Conservation (phyloP, 2,113 vertebrate species). For the Epinephelus cyanopodus region DNA sequence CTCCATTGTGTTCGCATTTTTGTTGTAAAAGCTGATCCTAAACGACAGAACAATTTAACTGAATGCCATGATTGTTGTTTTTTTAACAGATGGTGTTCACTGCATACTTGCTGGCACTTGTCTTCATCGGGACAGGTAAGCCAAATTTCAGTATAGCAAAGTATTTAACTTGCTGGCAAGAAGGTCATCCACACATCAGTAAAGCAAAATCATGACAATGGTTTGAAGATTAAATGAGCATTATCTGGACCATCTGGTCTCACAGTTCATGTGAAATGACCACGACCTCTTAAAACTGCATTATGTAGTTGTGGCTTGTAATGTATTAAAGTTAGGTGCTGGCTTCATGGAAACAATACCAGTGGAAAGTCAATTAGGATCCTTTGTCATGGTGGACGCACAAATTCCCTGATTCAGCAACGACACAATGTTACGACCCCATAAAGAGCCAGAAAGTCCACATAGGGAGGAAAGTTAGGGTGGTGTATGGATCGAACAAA, state of each 20-base stretch:
- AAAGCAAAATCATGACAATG: not conserved
- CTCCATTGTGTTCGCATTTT: not conserved
- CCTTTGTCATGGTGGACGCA: too few relatives aligned
- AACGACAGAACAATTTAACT: not conserved
- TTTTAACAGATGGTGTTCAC: conserved; percentile 57
- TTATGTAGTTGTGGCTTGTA: too few relatives aligned
- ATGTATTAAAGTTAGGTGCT: too few relatives aligned
- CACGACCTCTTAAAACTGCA: too few relatives aligned
- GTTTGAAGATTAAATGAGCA: not conserved
- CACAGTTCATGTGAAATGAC: too few relatives aligned
- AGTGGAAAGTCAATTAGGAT: too few relatives aligned
- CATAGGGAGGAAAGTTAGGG: too few relatives aligned
- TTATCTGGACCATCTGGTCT: not conserved
- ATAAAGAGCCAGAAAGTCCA: too few relatives aligned
- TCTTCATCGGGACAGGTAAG: conserved; percentile 64
- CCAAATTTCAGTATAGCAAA: not conserved
- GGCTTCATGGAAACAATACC: too few relatives aligned
- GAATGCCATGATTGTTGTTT: not conserved
- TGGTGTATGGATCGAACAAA: too few relatives aligned
- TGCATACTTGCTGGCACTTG: conserved; percentile 25
- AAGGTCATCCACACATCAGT: not conserved
- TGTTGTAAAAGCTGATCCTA: not conserved
- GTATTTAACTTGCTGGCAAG: not conserved
- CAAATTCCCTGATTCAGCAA: too few relatives aligned
- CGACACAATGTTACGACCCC: too few relatives aligned